Conservation (phyloP, 2,113 vertebrate species). For the Taxidea taxus region DNA sequence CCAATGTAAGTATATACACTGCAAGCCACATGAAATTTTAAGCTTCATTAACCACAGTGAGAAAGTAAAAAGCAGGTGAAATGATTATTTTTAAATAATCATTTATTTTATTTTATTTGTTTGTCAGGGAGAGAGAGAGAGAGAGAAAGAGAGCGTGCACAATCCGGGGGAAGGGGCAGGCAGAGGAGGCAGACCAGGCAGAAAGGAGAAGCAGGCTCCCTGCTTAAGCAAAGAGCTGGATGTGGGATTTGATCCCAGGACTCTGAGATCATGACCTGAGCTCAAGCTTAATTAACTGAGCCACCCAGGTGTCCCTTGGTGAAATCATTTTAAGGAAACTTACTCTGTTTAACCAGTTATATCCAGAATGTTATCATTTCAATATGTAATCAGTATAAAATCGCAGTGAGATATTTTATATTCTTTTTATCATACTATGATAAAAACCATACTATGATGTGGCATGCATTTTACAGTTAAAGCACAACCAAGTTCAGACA, state of each 20-base stretch:
- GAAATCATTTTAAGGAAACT: background rate
- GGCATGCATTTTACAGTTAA: background rate
- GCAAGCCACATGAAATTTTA: background rate
- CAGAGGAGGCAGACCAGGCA: too few relatives aligned
- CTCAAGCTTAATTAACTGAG: background rate
- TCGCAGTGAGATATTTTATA: background rate
- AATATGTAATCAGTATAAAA: background rate
- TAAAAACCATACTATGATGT: background rate
- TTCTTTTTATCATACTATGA: background rate
- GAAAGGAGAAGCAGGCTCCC: background rate
- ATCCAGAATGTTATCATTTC: background rate
- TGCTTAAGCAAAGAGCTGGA: background rate
- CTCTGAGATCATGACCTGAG: background rate
- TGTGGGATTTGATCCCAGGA: background rate
- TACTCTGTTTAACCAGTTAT: background rate
- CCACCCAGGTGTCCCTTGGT: background rate
- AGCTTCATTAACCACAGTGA: background rate
- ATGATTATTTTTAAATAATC: slow-evolving; percentile 4
- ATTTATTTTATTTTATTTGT: background rate
- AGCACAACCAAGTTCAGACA: background rate
- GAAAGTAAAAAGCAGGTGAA: background rate
- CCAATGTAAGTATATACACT: background rate
- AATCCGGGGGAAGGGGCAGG: background rate
- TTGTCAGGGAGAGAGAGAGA: too few relatives aligned
- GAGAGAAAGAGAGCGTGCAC: too few relatives aligned